Conservation (phyloP, 2,888 invertebrate species). For the Erebia aethiops region DNA sequence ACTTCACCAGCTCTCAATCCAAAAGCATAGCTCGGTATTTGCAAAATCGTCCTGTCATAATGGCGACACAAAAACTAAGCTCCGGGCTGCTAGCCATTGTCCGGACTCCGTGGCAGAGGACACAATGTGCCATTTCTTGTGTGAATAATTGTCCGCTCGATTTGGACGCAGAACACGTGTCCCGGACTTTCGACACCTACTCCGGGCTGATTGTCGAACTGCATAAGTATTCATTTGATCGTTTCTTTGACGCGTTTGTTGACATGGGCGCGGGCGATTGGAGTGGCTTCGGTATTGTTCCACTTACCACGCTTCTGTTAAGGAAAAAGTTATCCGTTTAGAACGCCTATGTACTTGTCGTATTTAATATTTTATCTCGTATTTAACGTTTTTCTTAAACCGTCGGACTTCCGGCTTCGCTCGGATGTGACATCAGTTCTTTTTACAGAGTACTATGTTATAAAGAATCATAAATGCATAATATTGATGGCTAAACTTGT, state of each 20-base stretch:
- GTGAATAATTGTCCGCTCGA: conserved; percentile 33
- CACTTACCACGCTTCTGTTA: not conserved
- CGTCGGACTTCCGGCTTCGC: not conserved
- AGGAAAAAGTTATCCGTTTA: not conserved
- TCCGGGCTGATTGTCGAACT: conserved; percentile 41
- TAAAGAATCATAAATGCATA: too few species aligned
- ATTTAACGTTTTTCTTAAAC: not conserved
- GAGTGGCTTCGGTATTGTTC: conserved; percentile 22
- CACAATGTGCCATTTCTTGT: conserved; percentile 35
- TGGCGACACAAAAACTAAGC: conserved; percentile 26
- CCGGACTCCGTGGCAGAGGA: conserved; percentile 13
- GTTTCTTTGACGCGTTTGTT: conserved; percentile 37
- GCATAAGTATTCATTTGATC: conserved; percentile 50
- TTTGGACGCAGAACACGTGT: conserved; percentile 41
- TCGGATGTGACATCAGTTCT: not conserved
- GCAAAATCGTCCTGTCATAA: conserved; percentile 25
- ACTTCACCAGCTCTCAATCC: not conserved
- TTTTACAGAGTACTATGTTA: not conserved
- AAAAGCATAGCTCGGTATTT: conserved; percentile 35
- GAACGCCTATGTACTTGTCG: not conserved
- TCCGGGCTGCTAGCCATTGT: conserved; percentile 32
- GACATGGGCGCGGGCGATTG: conserved; percentile 17
- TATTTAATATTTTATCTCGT: not conserved
- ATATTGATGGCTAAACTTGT: too few species aligned
- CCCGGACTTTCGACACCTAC: conserved; percentile 35